phyloP scores from a whole-genome alignment of 1,140 invertebrate species.

The Sycophaga agraensis region DNA sequence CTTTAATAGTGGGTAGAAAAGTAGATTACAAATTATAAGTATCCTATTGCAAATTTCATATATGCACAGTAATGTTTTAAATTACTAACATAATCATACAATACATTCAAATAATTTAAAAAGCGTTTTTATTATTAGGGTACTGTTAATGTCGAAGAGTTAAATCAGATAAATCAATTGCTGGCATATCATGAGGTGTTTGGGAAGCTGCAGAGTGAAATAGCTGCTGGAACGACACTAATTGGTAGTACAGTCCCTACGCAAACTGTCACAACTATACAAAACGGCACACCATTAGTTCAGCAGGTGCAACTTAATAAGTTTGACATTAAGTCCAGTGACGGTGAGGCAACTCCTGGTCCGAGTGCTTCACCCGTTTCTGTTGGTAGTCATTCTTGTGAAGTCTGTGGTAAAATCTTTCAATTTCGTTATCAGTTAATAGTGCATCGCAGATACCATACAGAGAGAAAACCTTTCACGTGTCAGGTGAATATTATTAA shows the following conservation, averaged over 20 bases:
- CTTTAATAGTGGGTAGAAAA: too few relatives aligned
- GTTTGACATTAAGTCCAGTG: slow-evolving; percentile 58
- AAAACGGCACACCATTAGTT: slow-evolving; percentile 52
- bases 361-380: slow-evolving; percentile 58
- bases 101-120: neutral
- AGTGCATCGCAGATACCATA: slow-evolving; percentile 80
- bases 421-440: slow-evolving; percentile 84
- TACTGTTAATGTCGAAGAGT: slow-evolving; percentile 74
- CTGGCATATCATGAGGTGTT: slow-evolving; percentile 85
- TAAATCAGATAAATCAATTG: slow-evolving; percentile 78
- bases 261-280: slow-evolving; percentile 55
- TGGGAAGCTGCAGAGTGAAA: slow-evolving; percentile 73
- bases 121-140: slow-evolving; percentile 4
- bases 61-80: too few relatives aligned
- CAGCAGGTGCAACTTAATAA: slow-evolving; percentile 61
- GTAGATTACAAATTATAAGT: too few relatives aligned
- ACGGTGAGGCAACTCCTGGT: slow-evolving; percentile 57
- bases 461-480: slow-evolving; percentile 80
- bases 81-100: too few relatives aligned
- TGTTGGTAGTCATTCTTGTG: slow-evolving; percentile 72
- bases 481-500: slow-evolving; percentile 67
- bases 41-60: too few relatives aligned
- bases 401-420: slow-evolving; percentile 82
- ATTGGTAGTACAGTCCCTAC: slow-evolving; percentile 58
- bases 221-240: slow-evolving; percentile 52